Conservation (phyloP, 35 echinoderm and acorn worm species). For the Ophioderma brevispina region DNA sequence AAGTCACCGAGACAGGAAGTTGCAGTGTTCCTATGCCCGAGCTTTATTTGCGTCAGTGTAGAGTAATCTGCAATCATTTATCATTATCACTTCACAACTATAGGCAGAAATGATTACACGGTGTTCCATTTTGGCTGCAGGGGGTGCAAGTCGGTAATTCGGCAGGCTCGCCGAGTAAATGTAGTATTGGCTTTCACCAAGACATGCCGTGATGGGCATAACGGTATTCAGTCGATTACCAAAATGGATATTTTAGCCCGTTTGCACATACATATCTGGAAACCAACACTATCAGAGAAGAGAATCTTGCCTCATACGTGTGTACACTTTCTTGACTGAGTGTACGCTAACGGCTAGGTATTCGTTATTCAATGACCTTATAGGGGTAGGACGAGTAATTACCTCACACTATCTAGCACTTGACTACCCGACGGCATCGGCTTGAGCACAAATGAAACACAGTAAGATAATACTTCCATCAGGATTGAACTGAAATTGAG, state of each 20-base stretch:
- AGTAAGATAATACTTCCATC: constrained; percentile 32
- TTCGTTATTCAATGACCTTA: neutral
- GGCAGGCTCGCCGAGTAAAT: neutral
- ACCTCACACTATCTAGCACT: neutral
- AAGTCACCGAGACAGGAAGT: neutral
- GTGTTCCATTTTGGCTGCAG: neutral
- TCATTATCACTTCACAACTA: neutral
- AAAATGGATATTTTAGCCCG: constrained; percentile 10
- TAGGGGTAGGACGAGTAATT: neutral
- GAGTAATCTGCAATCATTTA: neutral
- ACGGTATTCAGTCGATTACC: neutral
- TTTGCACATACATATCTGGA: neutral
- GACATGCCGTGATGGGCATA: neutral
- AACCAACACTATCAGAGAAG: neutral
- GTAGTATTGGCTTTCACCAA: neutral
- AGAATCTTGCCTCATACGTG: neutral
- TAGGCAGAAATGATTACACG: neutral
- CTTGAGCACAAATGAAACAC: neutral
- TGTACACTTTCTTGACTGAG: neutral
- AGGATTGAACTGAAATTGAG: constrained; percentile 12
- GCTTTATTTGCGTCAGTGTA: neutral
- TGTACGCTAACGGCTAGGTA: neutral
- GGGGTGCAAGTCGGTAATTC: neutral
- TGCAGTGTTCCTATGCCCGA: neutral
- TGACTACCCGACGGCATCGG: neutral